Evolutionary conservation across 2,888 invertebrate species (phyloP).

Genomic region (Amiota mariae): DNA sequence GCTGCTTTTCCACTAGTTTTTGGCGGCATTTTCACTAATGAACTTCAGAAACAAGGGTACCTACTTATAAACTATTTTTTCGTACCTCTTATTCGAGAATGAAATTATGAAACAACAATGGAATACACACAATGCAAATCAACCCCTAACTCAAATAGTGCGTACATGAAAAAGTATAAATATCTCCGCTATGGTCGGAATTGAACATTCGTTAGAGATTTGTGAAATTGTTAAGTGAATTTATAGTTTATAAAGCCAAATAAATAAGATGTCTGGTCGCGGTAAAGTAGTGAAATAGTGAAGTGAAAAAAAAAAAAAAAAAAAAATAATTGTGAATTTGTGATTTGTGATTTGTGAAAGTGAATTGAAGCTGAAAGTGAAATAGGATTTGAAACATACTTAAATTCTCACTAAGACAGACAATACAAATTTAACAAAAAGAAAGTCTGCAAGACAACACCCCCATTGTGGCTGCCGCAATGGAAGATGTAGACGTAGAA

Average conservation of each 20-base stretch:
- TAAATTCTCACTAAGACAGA: background rate
- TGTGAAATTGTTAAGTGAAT: slow-evolving; percentile 10
- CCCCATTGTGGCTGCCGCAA: background rate
- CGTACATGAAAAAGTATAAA: slow-evolving; percentile 12
- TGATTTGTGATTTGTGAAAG: no score
- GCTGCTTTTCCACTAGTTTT: slow-evolving; percentile 73
- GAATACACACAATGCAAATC: background rate
- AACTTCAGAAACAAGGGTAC: no score
- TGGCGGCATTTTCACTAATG: slow-evolving; percentile 56
- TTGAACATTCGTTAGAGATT: background rate
- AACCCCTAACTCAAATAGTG: background rate
- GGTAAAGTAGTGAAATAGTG: no score
- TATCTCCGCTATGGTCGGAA: background rate
- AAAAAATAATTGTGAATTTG: no score
- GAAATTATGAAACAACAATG: background rate
- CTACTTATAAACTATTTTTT: background rate
- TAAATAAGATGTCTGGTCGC: no score
- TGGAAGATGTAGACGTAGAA: background rate
- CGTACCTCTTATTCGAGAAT: slow-evolving; percentile 7
- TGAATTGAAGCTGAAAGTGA: no score
- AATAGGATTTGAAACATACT: background rate
- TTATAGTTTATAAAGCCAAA: no score
- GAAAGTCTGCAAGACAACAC: no score
- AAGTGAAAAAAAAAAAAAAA: no score
- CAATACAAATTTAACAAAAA: no score